Evolutionary conservation across 2,113 vertebrate species (phyloP), one percentile per base, ranked within the genome.

Genomic region (Plestiodon gilberti): DNA sequence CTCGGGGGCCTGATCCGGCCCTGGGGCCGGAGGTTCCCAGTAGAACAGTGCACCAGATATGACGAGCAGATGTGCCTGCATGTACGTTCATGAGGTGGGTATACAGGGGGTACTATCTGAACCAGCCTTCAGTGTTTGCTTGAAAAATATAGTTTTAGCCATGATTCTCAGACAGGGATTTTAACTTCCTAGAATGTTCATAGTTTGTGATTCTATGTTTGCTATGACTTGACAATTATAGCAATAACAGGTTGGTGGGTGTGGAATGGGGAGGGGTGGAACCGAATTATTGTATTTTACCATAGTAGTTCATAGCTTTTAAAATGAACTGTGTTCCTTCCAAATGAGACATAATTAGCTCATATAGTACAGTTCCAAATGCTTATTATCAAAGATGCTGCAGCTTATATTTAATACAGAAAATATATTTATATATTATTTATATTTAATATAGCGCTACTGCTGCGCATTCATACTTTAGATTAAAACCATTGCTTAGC

Each of bases 321-420:
- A 40, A 64, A 61, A 82, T 57, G 33, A 82, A 83, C 62, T 62
- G 62, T 30, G 13, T 23, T 69, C 15, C 28, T 82, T 87, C 62
- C 87, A 90, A 90, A 84, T 86, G 3, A 81, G 11, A 9, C 18
- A 84, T 88, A 92, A 83, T 67, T 90, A 43, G 33, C 64, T 10
- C 14, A 87, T 88, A 81, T 30, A 57, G 9, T 11, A 81, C 4
- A 6, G 85, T 79, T 88, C 70, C 43, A 83, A 4, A 6, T 28
- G 64, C 85, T 38, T 10, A 64, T 77, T 78, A 85, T 40, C 84
- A 77, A 92, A 89, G 65, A 65, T 4, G 23, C 15, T n/a, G 17
- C 30, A 6, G 28, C 70, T 13, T 67, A 61, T 22, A 48, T 87
- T 81, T 77, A 76, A 62, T 48, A 7, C 40, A 62, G 14, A n/a